Conservation (phyloP, 2,113 vertebrate genomes). For the Neodon shergylaensis region DNA sequence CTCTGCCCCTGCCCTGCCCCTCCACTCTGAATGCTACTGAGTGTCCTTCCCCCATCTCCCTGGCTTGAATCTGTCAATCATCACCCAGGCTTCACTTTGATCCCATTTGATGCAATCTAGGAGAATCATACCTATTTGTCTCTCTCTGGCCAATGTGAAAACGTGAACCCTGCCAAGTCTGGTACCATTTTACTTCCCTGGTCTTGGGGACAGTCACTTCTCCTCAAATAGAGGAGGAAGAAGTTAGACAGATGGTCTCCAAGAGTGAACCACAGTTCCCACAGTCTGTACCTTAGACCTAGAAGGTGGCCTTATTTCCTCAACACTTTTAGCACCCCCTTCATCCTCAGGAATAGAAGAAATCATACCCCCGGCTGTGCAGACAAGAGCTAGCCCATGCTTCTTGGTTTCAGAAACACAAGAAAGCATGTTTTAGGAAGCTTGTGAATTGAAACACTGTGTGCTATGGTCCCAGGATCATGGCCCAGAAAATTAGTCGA, state of each 20-base stretch:
- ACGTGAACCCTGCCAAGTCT: neutral
- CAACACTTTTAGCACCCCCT: neutral
- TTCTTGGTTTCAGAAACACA: neutral
- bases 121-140: neutral
- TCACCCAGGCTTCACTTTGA: neutral
- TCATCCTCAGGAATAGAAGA: neutral
- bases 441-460: neutral
- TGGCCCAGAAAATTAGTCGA: neutral
- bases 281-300: neutral
- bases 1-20: neutral
- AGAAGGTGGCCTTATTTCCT: neutral
- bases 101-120: neutral
- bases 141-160: neutral
- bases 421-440: neutral
- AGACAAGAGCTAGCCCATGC: neutral
- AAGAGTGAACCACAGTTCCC: neutral
- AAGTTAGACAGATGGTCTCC: neutral
- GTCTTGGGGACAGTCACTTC: neutral
- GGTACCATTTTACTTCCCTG: neutral
- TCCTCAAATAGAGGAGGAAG: neutral
- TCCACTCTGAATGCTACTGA: neutral
- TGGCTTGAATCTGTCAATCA: neutral
- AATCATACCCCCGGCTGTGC: neutral
- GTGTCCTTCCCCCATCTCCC: neutral
- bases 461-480: neutral